phyloP scores from a whole-genome alignment of 2,113 vertebrate genomes.

The Oxygymnocypris stewartii region DNA sequence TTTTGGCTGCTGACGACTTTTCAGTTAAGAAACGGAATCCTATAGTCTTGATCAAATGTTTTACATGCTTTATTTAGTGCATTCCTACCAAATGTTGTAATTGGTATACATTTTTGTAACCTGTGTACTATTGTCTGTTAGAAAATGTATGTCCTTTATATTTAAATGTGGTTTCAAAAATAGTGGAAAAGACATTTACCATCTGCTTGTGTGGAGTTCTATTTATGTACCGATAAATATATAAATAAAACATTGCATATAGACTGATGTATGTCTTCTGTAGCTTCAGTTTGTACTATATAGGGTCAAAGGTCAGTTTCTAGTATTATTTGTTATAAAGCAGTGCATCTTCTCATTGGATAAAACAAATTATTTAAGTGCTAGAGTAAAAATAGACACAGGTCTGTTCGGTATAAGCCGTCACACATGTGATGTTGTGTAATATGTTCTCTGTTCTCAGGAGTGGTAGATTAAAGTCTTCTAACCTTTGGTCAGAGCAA shows the following conservation, averaged over 20 bases:
- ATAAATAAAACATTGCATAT: neutral
- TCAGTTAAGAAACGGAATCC: neutral
- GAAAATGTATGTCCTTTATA: too few species aligned
- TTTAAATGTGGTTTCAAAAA: neutral
- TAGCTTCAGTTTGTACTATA: neutral
- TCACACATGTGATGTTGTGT: neutral
- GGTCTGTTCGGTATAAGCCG: neutral
- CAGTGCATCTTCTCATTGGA: neutral
- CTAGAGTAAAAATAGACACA: neutral
- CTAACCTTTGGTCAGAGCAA: neutral
- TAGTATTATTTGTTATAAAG: neutral
- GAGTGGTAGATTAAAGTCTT: constrained; percentile 24
- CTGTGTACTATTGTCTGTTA: neutral
- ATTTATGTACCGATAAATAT: neutral
- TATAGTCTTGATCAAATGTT: neutral
- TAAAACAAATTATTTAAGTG: too few species aligned
- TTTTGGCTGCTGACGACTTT: constrained; percentile 12
- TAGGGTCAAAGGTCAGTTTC: neutral
- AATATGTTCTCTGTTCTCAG: constrained; percentile 16
- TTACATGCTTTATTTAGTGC: too few species aligned
- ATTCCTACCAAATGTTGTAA: neutral
- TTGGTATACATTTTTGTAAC: neutral
- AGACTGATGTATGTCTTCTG: neutral
- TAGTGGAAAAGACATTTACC: neutral
- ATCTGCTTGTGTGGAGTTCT: neutral